Evolutionary conservation across 1,140 invertebrate genomes (phyloP).

Genomic region (Lordiphosa collinella): DNA sequence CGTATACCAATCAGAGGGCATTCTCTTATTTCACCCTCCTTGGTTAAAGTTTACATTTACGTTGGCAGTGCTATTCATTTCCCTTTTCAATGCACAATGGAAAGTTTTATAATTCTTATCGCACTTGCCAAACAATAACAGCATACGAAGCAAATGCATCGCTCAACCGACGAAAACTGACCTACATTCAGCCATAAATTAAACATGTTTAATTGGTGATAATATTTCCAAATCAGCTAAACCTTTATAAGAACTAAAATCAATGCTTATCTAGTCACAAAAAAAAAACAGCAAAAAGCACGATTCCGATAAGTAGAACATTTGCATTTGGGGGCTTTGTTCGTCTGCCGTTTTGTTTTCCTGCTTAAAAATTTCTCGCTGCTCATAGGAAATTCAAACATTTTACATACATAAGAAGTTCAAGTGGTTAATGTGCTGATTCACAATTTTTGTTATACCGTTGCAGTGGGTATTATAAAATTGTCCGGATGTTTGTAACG

Average conservation of each 20-base stretch:
- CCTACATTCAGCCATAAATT: constrained; percentile 47
- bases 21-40: too few species aligned
- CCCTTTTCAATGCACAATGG: constrained; percentile 7
- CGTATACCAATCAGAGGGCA: background rate
- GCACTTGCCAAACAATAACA: background rate
- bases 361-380: constrained; percentile 18
- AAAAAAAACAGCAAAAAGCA: too few species aligned
- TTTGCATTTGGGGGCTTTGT: constrained; percentile 14
- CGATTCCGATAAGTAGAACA: constrained; percentile 8
- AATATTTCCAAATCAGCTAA: constrained; percentile 7
- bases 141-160: background rate
- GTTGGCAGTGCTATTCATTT: too few species aligned
- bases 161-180: constrained; percentile 42
- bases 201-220: constrained; percentile 21
- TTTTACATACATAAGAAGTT: constrained; percentile 22
- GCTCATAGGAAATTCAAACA: constrained; percentile 19
- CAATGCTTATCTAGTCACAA: too few species aligned
- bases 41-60: constrained; percentile 4
- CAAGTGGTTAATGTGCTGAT: constrained; percentile 38
- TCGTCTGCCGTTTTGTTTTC: background rate
- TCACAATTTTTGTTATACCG: constrained; percentile 13
- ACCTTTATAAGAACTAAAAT: background rate
- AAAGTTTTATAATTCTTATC: constrained; percentile 38
- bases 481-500: too few species aligned
- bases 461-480: too few species aligned